These are phyloP conservation scores for Aplodontia rufa DNA, from an alignment of 2,113 vertebrate species.

Conservation along the genomic window DNA sequence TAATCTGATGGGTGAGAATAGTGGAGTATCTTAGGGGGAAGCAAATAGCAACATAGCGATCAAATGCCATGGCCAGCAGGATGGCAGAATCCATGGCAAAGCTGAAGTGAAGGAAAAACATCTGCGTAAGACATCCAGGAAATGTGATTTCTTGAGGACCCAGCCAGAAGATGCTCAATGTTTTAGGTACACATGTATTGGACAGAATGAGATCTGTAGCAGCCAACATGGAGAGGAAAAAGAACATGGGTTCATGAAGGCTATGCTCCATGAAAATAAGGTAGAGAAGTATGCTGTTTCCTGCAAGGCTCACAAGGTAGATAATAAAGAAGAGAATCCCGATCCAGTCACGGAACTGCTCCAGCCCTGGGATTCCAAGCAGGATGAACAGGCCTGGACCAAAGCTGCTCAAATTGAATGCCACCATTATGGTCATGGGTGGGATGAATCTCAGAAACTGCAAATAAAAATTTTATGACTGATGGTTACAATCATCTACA, in stretches of 20 bases:
- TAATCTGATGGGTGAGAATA: constrained; percentile 1
- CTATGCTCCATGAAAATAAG: background rate
- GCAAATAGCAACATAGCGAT: constrained; percentile 63
- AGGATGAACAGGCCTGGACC: constrained; percentile 17
- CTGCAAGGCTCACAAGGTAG: background rate
- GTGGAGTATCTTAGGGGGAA: constrained; percentile 46
- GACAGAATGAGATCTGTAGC: constrained; percentile 46
- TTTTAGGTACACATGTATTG: constrained; percentile 51
- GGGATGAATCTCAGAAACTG: background rate
- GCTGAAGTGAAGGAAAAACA: constrained; percentile 68
- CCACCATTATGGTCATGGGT: background rate
- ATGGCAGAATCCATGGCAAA: constrained; percentile 65
- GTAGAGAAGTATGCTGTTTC: constrained; percentile 38
- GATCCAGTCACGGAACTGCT: background rate
- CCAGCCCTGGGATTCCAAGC: constrained; percentile 38
- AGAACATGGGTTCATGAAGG: constrained; percentile 52
- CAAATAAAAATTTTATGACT: constrained; percentile 1
- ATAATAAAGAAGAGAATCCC: constrained; percentile 38
- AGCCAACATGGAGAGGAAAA: constrained; percentile 49
- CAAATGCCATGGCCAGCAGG: constrained; percentile 72
- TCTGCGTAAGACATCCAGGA: constrained; percentile 64
- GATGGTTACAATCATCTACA: background rate
- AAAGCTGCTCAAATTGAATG: constrained; percentile 33
- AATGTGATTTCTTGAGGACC: constrained; percentile 59
- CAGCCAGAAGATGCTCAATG: constrained; percentile 54